Base-by-base conservation (phyloP, 2,888 invertebrate genomes). In the Calliphora vomitoria region DNA sequence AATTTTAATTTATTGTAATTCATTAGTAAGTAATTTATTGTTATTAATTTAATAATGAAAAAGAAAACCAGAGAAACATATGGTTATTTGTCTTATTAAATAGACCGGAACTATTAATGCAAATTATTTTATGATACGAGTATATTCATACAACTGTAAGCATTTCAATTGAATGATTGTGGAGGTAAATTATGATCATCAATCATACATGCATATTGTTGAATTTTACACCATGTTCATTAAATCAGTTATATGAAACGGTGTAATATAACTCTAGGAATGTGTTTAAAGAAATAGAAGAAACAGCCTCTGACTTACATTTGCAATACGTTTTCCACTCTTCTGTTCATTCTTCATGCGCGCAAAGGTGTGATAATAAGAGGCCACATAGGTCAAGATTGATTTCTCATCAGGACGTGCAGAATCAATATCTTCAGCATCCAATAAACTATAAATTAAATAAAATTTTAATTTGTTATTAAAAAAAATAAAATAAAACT, bases 331-430 rank as follows among this genome's bases (percentile, higher is more conserved):
- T 91, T 98, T 96, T 47, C 99, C 99, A 90, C 99, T 99, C 93
- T 99, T 99, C 95, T 98, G 97, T 93, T 99, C 99, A 92, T 98
- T 98, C 95, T 99, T 99, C 98, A 99, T 99, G 90, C 99, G 96
- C 64, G 99, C 99, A 95, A 99, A 99, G 82, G 99, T 99, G 94
- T 99, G 99, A 94, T 99, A 99, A 94, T 99, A 99, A 18, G 98
- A 98, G 2, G 99, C 99, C 53, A 99, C 99, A 93, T 99, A 99
- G 31, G 99, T 99, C 95, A 99, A 98, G 93, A 99, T 98, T 47
- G 99, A 99, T 94, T 99, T 99, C 95, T 99, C 99, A 93, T 99
- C 99, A 0, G 99, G 99, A 66, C 98, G 95, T 78, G 95, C 96
- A 0, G 97, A 98, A 94, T 99, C 99, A 89, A 99, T 97, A 94